These are phyloP conservation scores for Macrobrachium rosenbergii DNA, from an alignment of 1,140 invertebrate species.

Conservation along the genomic window DNA sequence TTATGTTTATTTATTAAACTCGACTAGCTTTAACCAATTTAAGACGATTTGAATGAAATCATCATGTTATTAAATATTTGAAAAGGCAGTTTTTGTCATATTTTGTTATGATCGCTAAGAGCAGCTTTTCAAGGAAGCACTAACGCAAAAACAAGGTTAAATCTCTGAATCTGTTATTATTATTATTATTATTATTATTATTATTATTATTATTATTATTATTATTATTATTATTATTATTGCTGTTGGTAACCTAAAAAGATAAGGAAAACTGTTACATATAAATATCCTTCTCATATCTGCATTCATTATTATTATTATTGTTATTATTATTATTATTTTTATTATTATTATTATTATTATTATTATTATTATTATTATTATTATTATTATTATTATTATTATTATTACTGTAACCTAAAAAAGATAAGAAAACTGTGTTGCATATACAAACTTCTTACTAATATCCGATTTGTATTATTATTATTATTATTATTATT, in stretches of 20 bases:
- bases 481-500: conserved; percentile 31
- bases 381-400: conserved; percentile 11
- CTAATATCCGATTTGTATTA: background rate
- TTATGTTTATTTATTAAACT: background rate
- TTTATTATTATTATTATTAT: conserved; percentile 24
- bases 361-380: conserved; percentile 21
- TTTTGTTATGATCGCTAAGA: too few relatives aligned
- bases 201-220: conserved; percentile 26
- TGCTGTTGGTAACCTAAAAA: background rate
- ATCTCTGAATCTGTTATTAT: too few relatives aligned
- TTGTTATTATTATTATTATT: conserved; percentile 20
- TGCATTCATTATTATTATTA: conserved; percentile 7
- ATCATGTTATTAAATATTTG: too few relatives aligned
- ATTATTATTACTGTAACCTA: too few relatives aligned
- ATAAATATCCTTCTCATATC: background rate
- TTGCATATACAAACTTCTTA: background rate
- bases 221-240: conserved; percentile 10
- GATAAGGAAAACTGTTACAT: background rate
- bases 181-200: conserved; percentile 25
- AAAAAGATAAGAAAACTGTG: background rate
- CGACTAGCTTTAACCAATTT: background rate
- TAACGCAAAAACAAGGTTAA: background rate
- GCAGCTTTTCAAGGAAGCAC: too few relatives aligned
- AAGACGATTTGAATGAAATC: too few relatives aligned
- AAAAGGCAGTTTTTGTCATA: too few relatives aligned